Percentiles rank a stretch among this genome's conserved stretches.
phyloP scores from a whole-genome alignment of 2,888 invertebrate genomes.

The Crossocerus cetratus region DNA sequence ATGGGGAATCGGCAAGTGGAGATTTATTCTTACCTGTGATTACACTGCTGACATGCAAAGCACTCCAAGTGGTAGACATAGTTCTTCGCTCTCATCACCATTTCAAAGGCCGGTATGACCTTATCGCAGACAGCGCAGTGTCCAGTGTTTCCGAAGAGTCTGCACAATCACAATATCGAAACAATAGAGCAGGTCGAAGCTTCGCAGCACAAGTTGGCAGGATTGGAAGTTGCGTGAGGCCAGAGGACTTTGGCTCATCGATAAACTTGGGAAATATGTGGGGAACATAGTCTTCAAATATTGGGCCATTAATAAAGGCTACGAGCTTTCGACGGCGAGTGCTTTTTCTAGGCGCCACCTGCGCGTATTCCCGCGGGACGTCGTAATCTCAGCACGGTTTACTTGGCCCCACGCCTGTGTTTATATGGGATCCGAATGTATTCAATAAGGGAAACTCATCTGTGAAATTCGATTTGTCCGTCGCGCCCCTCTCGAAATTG shows the following conservation, averaged over 20 bases:
- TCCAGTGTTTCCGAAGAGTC: slow-evolving; percentile 93
- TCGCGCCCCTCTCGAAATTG: slow-evolving; percentile 28
- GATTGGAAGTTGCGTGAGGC: slow-evolving; percentile 10
- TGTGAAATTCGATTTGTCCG: slow-evolving; percentile 74
- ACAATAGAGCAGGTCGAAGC: neutral
- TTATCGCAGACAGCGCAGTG: slow-evolving; percentile 95
- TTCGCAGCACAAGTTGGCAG: neutral
- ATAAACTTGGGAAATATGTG: slow-evolving; percentile 60
- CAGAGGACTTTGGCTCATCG: slow-evolving; percentile 23
- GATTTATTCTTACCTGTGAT: slow-evolving; percentile 90
- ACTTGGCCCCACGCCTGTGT: slow-evolving; percentile 69
- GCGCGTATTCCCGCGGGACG: slow-evolving; percentile 72
- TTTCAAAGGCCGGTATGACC: slow-evolving; percentile 95
- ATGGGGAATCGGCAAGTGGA: too few relatives aligned
- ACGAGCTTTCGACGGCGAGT: slow-evolving; percentile 70
- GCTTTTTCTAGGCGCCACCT: slow-evolving; percentile 64
- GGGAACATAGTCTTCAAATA: slow-evolving; percentile 75
- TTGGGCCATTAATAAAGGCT: slow-evolving; percentile 76
- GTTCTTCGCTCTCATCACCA: slow-evolving; percentile 95
- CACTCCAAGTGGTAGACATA: slow-evolving; percentile 97
- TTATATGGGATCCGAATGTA: slow-evolving; percentile 63
- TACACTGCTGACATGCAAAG: slow-evolving; percentile 96
- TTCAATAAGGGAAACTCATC: slow-evolving; percentile 76
- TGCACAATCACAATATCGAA: slow-evolving; percentile 70
- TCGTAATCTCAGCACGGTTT: slow-evolving; percentile 75